Percentiles rank a stretch among this genome's conserved stretches.
phyloP scores from a whole-genome alignment of 2,797 vertebrate genomes.

The Aphelocoma californica region DNA sequence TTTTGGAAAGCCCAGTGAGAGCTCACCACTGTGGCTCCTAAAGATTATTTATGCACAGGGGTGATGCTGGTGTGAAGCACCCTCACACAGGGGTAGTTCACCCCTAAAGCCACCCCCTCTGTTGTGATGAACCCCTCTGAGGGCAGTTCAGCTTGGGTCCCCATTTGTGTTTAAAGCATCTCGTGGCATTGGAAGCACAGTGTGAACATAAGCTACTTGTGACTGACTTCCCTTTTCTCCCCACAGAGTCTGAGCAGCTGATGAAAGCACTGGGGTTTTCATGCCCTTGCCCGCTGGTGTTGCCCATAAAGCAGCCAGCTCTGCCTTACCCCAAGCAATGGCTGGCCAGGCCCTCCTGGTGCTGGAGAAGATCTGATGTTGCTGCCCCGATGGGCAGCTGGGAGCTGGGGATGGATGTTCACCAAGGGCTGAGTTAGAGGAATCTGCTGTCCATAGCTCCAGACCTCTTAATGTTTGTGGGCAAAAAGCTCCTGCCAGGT shows the following conservation, averaged over 20 bases:
- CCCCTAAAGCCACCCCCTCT: background rate
- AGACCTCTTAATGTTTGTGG: background rate
- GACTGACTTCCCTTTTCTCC: background rate
- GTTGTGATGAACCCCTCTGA: background rate
- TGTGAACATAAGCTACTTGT: background rate
- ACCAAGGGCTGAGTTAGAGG: background rate
- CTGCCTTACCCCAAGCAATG: background rate
- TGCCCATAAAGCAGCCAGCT: background rate
- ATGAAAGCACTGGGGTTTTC: background rate
- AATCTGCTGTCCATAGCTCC: background rate
- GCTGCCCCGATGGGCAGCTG: accelerated
- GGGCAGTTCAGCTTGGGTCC: background rate
- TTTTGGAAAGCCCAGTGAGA: background rate
- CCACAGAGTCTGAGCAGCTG: background rate
- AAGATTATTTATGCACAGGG: background rate
- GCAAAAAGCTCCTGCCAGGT: background rate
- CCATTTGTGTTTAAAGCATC: background rate
- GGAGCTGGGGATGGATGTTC: background rate
- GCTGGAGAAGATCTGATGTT: accelerated
- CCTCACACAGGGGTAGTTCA: accelerated
- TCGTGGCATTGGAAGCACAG: background rate
- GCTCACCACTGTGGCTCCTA: background rate
- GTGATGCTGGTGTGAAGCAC: background rate
- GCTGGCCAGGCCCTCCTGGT: background rate
- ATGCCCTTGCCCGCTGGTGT: background rate